Conservation (phyloP, 2,113 vertebrate species). For the Pseudois nayaur region DNA sequence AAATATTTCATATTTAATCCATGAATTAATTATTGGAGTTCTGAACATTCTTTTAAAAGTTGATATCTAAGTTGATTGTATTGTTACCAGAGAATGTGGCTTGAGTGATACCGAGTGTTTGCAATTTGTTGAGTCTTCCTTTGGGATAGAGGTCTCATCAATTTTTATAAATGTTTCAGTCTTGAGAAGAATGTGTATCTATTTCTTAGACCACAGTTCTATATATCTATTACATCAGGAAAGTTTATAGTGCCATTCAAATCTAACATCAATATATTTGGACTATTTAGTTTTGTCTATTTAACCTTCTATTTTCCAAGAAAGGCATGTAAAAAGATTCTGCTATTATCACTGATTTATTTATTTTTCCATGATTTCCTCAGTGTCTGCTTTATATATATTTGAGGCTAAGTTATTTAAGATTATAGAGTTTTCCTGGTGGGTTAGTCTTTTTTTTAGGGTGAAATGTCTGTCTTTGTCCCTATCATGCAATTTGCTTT, state of each 20-base stretch:
- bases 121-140: background rate
- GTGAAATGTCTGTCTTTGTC: background rate
- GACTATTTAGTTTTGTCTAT: background rate
- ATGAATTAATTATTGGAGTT: conserved; percentile 40
- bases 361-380: background rate
- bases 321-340: background rate
- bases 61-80: background rate
- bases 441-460: background rate
- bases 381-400: background rate
- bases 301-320: background rate
- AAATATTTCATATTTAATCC: conserved; percentile 49
- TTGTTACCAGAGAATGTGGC: background rate
- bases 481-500: background rate
- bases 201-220: background rate
- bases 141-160: background rate
- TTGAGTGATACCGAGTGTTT: background rate
- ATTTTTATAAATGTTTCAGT: background rate
- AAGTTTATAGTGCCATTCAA: background rate
- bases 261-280: background rate
- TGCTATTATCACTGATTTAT: background rate
- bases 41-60: background rate
- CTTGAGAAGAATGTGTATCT: background rate
- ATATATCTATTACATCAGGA: background rate
- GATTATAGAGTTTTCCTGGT: background rate
- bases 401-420: background rate